These are phyloP conservation scores for Chloroceryle aenea DNA, from an alignment of 2,113 vertebrate genomes.

Conservation along the genomic window DNA sequence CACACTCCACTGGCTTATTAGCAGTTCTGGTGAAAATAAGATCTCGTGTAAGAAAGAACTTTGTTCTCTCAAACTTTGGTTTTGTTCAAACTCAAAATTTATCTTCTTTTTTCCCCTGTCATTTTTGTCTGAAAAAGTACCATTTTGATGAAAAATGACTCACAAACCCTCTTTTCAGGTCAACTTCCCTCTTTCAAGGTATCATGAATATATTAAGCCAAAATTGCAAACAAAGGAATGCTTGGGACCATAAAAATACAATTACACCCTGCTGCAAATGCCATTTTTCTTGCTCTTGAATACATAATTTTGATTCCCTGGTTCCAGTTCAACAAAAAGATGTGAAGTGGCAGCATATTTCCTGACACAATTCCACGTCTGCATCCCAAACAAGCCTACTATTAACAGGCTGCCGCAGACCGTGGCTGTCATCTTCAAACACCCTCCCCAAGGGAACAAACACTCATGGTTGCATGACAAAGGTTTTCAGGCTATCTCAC, in stretches of 20 bases:
- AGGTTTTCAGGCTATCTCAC: background rate
- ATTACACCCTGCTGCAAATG: background rate
- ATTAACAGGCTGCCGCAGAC: background rate
- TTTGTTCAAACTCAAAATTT: background rate
- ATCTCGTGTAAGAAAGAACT: background rate
- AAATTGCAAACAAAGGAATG: background rate
- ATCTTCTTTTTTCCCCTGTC: background rate
- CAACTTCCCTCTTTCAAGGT: background rate
- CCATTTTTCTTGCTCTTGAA: background rate
- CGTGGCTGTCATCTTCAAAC: background rate
- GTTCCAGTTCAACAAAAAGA: background rate
- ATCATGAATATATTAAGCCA: background rate
- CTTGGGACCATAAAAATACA: background rate
- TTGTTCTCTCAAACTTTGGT: no score
- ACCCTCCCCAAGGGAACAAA: background rate
- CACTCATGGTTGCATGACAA: fast-evolving
- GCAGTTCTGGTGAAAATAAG: background rate
- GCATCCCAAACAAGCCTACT: background rate
- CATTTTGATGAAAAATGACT: background rate
- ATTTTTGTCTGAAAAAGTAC: background rate
- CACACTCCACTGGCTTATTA: background rate
- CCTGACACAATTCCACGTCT: background rate
- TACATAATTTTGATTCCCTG: background rate
- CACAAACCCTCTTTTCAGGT: background rate
- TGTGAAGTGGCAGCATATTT: background rate